Base-by-base conservation (phyloP, 2,888 invertebrate genomes). In the Leptinotarsa juncta region DNA sequence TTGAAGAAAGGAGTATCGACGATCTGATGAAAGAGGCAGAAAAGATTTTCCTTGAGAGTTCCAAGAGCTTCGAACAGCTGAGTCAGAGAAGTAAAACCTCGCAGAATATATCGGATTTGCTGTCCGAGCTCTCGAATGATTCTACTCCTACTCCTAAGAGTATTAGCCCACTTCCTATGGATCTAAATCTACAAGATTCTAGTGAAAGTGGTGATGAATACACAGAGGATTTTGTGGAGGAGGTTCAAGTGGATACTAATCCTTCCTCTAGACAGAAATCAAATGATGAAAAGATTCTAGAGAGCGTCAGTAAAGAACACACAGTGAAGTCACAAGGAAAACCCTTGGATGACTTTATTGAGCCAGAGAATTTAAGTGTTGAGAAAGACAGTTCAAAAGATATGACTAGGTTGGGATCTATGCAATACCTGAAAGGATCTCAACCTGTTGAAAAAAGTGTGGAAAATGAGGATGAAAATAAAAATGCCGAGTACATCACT, bases 1-100 rank as follows among this genome's bases (percentile, higher is more conserved):
- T 84, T 1, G 89, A 89, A 50, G 89, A 89, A 74, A 88, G 90
- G 60, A 90, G 89, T 83, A 89, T 92, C 7, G 91, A 91, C 77
- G 91, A 92, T 76, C 89, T 92, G 60, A 87, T 92, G 80, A 89
- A 88, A 77, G 91, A 92, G 82, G 91, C 91, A 2, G 91, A 91
- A 82, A 87, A 88, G 65, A 85, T 92, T 23, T 89, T 89, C 73
- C 83, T 86, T 77, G 88, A 88, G 69, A 89, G 88, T 77, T 88
- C 88, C 0, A 88, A 87, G 76, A 88, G 88, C 75, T 88, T 88
- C 77, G 88, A 89, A 77, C 88, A 88, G 79, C 78, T 88, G 49
- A 88, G 88, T 77, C 87, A 86, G 67, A 83, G 85, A 71, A 88
- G 88, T 15, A 86, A 85, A 79, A 87, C 87, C 3, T 88, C 88